Evolutionary conservation across 2,113 vertebrate genomes (phyloP).

Genomic region (Aspiorhynchus laticeps): DNA sequence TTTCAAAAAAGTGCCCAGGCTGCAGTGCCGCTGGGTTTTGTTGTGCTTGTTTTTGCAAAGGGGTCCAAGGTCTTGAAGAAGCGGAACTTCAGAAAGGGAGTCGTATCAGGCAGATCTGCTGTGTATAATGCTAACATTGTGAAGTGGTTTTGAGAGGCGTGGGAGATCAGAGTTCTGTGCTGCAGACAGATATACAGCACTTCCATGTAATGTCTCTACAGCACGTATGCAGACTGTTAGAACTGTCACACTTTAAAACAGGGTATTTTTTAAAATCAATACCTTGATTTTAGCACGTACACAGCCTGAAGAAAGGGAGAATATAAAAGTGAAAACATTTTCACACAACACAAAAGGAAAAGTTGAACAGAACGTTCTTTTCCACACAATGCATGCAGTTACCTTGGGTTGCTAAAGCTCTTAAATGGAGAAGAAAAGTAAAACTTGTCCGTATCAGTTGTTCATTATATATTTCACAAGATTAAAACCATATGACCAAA

Average conservation of each 20-base stretch:
- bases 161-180: slow-evolving; percentile 50
- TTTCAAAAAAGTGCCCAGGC: slow-evolving; percentile 9
- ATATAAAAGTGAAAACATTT: not conserved
- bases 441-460: not conserved
- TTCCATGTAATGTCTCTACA: slow-evolving; percentile 26
- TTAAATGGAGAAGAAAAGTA: not conserved
- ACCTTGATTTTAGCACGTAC: not conserved
- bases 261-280: not conserved
- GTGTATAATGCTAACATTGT: slow-evolving; percentile 68
- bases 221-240: slow-evolving; percentile 30
- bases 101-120: slow-evolving; percentile 66
- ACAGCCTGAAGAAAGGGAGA: not conserved
- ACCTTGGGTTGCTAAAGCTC: not conserved
- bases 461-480: not conserved
- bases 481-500: not conserved
- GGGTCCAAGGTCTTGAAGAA: slow-evolving; percentile 20
- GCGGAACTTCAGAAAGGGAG: slow-evolving; percentile 24
- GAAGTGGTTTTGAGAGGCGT: slow-evolving; percentile 57
- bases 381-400: not conserved
- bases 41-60: slow-evolving; percentile 43
- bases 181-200: slow-evolving; percentile 23
- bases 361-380: not conserved
- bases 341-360: not conserved
- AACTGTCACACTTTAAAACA: not conserved
- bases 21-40: not conserved